A percentile compares a stretch with the other conserved stretches of the same genome.
These are phyloP conservation scores for Muntiacus muntjak DNA, from an alignment of 2,113 vertebrate species.

Conservation along the genomic window DNA sequence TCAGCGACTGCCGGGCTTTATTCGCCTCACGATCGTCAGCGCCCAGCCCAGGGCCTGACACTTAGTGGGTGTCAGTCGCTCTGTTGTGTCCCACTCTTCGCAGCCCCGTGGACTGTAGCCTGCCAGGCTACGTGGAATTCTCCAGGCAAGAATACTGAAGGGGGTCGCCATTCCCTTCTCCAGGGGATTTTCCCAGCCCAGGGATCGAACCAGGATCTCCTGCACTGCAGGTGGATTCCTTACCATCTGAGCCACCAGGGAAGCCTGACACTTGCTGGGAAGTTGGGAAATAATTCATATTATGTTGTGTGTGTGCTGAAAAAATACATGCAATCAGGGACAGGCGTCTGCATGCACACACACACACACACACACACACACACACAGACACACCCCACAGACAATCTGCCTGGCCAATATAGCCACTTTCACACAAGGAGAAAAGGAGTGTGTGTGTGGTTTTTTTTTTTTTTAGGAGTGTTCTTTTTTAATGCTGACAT, in stretches of 20 bases:
- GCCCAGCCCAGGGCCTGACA: background rate
- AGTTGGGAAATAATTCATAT: background rate
- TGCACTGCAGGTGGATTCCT: background rate
- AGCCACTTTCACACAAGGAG: background rate
- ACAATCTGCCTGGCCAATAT: background rate
- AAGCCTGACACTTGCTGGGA: background rate
- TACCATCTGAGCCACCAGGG: background rate
- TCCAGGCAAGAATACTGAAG: background rate
- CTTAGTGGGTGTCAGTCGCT: background rate
- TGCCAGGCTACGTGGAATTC: background rate
- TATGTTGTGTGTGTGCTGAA: background rate
- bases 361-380: background rate
- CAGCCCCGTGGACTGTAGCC: background rate
- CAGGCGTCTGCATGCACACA: fast-evolving
- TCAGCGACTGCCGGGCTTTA: background rate
- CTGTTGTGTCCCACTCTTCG: fast-evolving
- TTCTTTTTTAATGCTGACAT: background rate
- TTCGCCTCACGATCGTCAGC: background rate
- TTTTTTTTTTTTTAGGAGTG: background rate
- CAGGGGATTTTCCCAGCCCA: background rate
- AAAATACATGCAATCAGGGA: background rate
- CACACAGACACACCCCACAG: background rate
- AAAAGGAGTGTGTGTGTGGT: background rate
- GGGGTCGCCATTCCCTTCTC: background rate
- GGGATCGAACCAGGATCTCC: background rate